These are phyloP conservation scores for Dipodomys stephensi DNA, from an alignment of 2,113 vertebrate genomes.

Conservation along the genomic window DNA sequence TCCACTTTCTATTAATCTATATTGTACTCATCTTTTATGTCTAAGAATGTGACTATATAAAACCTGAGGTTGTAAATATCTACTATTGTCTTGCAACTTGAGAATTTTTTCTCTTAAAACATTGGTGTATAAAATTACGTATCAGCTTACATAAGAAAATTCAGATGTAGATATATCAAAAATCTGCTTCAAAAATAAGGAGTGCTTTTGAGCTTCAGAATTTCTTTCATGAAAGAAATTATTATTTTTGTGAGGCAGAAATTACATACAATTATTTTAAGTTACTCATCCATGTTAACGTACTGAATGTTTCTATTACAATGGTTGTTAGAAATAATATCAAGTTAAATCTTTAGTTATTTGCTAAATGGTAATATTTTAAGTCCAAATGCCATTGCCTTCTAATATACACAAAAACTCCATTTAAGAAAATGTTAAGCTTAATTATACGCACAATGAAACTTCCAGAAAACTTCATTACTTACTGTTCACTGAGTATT, in stretches of 20 bases:
- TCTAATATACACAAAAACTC: constrained; percentile 22
- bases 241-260: constrained; percentile 25
- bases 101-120: constrained; percentile 75
- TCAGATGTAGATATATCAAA: constrained; percentile 75
- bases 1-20: constrained; percentile 55
- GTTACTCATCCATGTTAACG: constrained; percentile 25
- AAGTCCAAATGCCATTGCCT: background rate
- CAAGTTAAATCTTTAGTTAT: background rate
- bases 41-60: constrained; percentile 36
- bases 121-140: constrained; percentile 67
- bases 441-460: constrained; percentile 75
- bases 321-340: constrained; percentile 56
- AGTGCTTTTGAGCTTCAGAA: constrained; percentile 62
- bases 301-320: constrained; percentile 41
- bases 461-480: constrained; percentile 85
- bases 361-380: background rate
- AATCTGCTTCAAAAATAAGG: constrained; percentile 63
- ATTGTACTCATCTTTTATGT: constrained; percentile 29
- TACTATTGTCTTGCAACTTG: constrained; percentile 71
- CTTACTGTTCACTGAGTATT: constrained; percentile 85
- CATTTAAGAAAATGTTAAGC: constrained; percentile 57
- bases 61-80: constrained; percentile 75
- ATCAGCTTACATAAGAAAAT: constrained; percentile 68
- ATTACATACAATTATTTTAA: constrained; percentile 7
- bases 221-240: constrained; percentile 36